Conservation (phyloP, 2,797 vertebrate genomes). For the Avahi laniger region DNA sequence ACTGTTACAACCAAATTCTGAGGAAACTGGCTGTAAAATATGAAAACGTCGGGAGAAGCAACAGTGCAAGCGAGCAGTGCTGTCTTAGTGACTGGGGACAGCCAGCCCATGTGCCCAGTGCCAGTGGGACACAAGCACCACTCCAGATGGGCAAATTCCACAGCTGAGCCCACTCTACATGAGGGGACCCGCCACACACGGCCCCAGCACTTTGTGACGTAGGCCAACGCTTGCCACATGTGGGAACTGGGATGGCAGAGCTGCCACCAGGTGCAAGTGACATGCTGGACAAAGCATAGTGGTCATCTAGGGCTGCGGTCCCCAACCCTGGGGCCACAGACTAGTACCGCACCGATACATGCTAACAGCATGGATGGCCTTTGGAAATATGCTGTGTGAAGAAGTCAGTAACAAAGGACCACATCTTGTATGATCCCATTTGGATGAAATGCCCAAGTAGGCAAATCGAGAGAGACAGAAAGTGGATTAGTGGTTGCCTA, state of each 20-base stretch:
- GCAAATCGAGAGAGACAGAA: not conserved
- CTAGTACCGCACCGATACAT: no score
- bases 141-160: fast-evolving
- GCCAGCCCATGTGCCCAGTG: no score
- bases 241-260: not conserved
- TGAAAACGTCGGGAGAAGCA: not conserved
- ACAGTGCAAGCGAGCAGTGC: not conserved
- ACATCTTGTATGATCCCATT: not conserved
- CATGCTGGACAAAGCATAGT: not conserved
- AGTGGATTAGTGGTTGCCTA: not conserved
- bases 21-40: not conserved
- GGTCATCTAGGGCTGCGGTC: not conserved
- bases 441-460: not conserved
- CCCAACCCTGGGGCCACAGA: no score
- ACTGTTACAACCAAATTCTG: not conserved
- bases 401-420: not conserved
- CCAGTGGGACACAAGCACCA: fast-evolving
- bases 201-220: not conserved
- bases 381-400: not conserved
- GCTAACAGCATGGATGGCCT: not conserved
- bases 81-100: not conserved
- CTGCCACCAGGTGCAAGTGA: fast-evolving
- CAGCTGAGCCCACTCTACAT: fast-evolving
- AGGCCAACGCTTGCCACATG: conserved; percentile 80
- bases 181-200: not conserved